Percentiles rank a stretch among this genome's conserved stretches.
Conservation (phyloP, 2,797 vertebrate species). For the Diplodus sargus region DNA sequence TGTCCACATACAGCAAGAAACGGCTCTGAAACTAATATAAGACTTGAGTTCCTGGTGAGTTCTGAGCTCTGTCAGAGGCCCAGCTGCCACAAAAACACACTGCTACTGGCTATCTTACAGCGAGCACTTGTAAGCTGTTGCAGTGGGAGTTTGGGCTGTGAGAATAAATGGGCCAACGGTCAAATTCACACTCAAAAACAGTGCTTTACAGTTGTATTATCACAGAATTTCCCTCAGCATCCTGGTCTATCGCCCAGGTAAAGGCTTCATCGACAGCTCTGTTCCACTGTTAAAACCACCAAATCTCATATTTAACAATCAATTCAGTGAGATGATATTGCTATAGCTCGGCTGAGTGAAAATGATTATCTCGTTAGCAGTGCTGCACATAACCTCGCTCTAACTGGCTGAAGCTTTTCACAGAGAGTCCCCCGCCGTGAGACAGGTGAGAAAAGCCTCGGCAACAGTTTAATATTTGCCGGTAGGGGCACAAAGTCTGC, state of each 20-base stretch:
- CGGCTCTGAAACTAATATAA: too few species aligned
- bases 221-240: too few species aligned
- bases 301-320: background rate
- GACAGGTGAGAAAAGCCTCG: slow-evolving; percentile 2
- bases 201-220: background rate
- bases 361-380: background rate
- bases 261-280: background rate
- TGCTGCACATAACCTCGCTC: background rate
- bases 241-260: too few species aligned
- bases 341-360: background rate
- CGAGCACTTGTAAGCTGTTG: too few species aligned
- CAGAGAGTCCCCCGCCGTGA: background rate
- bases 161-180: background rate
- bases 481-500: background rate
- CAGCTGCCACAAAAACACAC: too few species aligned
- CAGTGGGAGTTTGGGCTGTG: too few species aligned
- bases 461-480: slow-evolving; percentile 3
- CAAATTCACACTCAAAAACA: too few species aligned
- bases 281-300: background rate
- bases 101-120: background rate
- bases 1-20: too few species aligned
- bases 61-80: too few species aligned
- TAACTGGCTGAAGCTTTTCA: background rate
- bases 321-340: background rate
- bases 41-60: too few species aligned